phyloP scores from a whole-genome alignment of 2,113 vertebrate genomes.

The Fregata magnificens region DNA sequence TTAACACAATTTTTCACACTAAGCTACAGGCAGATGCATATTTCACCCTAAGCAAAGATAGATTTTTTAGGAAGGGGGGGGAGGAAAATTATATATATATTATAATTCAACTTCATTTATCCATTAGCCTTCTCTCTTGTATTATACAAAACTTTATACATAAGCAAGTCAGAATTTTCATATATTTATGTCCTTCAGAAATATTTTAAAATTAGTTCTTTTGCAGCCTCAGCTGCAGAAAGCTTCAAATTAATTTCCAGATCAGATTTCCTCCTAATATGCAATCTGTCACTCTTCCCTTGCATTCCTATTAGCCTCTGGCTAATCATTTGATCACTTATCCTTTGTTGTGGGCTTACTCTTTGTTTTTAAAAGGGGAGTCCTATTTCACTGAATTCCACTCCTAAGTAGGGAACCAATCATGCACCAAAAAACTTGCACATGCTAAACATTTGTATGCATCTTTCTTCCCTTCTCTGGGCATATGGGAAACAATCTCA shows the following conservation, averaged over 20 bases:
- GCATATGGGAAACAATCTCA: neutral
- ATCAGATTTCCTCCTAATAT: constrained; percentile 73
- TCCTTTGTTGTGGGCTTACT: constrained; percentile 61
- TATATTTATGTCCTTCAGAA: constrained; percentile 45
- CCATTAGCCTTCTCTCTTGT: neutral
- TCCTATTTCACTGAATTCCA: constrained; percentile 72
- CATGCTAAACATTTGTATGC: constrained; percentile 3
- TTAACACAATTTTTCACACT: constrained; percentile 15
- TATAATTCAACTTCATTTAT: neutral
- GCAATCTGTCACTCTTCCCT: constrained; percentile 74
- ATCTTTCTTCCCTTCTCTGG: neutral
- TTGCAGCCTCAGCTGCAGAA: constrained; percentile 57
- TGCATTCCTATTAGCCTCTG: constrained; percentile 74
- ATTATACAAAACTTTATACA: neutral
- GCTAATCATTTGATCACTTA: constrained; percentile 76
- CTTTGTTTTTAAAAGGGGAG: constrained; percentile 68
- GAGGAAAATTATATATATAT: neutral
- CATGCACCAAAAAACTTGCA: constrained; percentile 38
- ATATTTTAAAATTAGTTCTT: constrained; percentile 45
- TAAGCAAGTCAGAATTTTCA: constrained; percentile 36
- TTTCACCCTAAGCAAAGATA: neutral
- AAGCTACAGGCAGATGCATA: neutral
- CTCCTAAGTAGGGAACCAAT: constrained; percentile 27
- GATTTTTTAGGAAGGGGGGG: neutral
- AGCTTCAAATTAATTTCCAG: constrained; percentile 67